These are phyloP conservation scores for Hecatera dysodea DNA, from an alignment of 2,888 invertebrate genomes.

Conservation along the genomic window DNA sequence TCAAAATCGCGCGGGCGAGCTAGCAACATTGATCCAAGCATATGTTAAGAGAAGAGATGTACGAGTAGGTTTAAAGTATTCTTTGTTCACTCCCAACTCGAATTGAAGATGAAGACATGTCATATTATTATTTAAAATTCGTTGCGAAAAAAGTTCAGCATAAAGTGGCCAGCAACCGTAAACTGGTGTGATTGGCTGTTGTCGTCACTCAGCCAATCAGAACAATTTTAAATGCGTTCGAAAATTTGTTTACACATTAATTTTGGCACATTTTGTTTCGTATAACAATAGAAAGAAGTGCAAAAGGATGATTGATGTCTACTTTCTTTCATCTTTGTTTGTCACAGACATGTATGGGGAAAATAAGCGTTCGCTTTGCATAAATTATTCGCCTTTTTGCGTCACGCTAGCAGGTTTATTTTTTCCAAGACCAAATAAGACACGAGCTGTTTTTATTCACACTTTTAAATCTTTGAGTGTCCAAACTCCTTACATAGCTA, in stretches of 20 bases:
- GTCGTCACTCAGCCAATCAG: neutral
- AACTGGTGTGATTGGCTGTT: neutral
- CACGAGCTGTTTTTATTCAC: neutral
- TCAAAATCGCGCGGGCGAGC: neutral
- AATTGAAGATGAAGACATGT: no score
- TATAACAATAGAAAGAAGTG: neutral
- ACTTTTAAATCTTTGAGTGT: neutral
- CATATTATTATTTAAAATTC: no score
- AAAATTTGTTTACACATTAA: neutral
- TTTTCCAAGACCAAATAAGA: neutral
- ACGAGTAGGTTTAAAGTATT: no score
- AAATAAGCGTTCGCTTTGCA: conserved; percentile 29
- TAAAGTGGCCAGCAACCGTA: no score
- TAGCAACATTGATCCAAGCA: no score
- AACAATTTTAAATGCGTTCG: neutral
- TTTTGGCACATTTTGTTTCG: neutral
- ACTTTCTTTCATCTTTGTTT: no score
- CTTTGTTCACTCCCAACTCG: no score
- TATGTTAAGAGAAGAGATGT: no score
- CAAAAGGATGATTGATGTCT: no score
- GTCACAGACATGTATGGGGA: no score
- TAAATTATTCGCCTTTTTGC: conserved; percentile 10
- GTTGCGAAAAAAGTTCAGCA: no score
- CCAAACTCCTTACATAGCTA: neutral
- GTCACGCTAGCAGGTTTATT: conserved; percentile 20